Evolutionary conservation across 1,140 invertebrate species (phyloP).

Genomic region (Drosophila nigromelanica): DNA sequence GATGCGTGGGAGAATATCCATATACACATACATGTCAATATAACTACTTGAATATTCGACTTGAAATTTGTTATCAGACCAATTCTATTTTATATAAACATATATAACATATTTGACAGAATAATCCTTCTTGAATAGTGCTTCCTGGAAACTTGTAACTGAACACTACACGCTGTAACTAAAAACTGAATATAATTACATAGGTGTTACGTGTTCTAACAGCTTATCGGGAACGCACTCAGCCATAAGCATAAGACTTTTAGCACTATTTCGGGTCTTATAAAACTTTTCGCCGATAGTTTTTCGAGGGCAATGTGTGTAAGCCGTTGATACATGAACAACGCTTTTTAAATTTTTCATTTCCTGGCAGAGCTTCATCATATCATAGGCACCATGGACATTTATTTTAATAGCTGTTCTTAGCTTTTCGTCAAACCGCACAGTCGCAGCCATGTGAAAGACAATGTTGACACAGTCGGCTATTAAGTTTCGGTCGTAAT

Average conservation of each 20-base stretch:
- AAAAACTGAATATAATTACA: slow-evolving; percentile 84
- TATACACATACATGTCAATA: too few relatives aligned
- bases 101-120: too few relatives aligned
- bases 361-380: slow-evolving; percentile 87
- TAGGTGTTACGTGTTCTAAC: slow-evolving; percentile 88
- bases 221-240: slow-evolving; percentile 85
- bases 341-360: slow-evolving; percentile 87
- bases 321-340: slow-evolving; percentile 86
- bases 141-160: too few relatives aligned
- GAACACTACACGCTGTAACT: too few relatives aligned
- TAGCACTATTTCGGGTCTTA: slow-evolving; percentile 81
- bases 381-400: slow-evolving; percentile 87
- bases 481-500: slow-evolving; percentile 86
- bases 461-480: slow-evolving; percentile 85
- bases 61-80: too few relatives aligned
- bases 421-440: slow-evolving; percentile 88
- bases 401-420: slow-evolving; percentile 88
- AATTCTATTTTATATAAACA: too few relatives aligned
- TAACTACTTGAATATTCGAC: too few relatives aligned
- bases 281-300: slow-evolving; percentile 84
- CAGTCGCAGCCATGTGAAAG: slow-evolving; percentile 88
- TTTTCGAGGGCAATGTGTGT: slow-evolving; percentile 84
- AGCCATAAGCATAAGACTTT: slow-evolving; percentile 86
- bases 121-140: too few relatives aligned
- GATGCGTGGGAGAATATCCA: too few relatives aligned